These are phyloP conservation scores for Syngnathus rostellatus DNA, from an alignment of 2,797 vertebrate genomes.

Conservation along the genomic window DNA sequence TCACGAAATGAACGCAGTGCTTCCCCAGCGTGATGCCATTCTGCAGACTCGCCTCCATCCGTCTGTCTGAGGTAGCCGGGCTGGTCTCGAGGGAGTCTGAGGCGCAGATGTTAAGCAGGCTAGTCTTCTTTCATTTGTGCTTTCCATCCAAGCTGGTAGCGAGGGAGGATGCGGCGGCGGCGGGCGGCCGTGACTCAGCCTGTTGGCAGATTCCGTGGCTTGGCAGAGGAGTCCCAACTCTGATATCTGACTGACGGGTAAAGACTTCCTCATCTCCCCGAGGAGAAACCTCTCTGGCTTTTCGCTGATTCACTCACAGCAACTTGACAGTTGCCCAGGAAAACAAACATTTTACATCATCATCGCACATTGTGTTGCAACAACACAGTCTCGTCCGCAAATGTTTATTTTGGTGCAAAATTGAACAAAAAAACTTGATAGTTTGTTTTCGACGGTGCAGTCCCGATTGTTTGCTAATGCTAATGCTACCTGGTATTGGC, in stretches of 20 bases:
- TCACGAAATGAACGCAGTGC: neutral
- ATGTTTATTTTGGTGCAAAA: no score
- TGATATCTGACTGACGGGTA: neutral
- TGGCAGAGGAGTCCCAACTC: neutral
- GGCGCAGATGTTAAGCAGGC: neutral
- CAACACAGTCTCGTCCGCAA: no score
- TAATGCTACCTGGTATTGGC: no score
- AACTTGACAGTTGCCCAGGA: neutral
- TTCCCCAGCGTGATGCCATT: neutral
- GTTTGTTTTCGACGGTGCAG: no score
- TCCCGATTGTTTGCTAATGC: no score
- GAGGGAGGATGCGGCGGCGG: neutral
- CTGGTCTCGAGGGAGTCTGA: slow-evolving; percentile 1
- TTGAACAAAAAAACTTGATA: no score
- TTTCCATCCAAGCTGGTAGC: neutral
- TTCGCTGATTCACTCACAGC: neutral
- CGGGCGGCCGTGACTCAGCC: neutral
- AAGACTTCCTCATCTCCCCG: neutral
- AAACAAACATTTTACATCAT: neutral
- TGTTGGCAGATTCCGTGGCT: neutral
- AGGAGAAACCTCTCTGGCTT: neutral
- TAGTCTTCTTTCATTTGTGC: slow-evolving; percentile 4
- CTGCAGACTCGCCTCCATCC: neutral
- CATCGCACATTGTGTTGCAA: neutral
- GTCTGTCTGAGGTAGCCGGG: neutral